Evolutionary conservation across 2,797 vertebrate genomes (phyloP).

Genomic region (Ctenopoma kingsleyae): DNA sequence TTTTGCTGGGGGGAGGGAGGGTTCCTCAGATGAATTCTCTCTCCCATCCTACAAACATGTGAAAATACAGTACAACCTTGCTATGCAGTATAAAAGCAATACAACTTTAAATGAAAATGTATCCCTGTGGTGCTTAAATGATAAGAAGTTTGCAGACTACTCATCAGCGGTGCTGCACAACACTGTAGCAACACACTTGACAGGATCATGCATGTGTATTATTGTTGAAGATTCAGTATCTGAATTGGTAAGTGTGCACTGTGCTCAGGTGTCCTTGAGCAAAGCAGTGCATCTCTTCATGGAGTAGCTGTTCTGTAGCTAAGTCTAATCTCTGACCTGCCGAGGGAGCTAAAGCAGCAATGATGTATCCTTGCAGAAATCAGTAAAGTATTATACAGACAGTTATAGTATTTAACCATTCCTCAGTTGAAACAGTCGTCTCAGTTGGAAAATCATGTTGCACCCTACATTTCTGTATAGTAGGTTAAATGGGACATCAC

Average conservation of each 20-base stretch:
- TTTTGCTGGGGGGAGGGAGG: constrained; percentile 35
- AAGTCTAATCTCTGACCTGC: constrained; percentile 24
- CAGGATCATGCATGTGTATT: neutral
- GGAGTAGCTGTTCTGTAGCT: neutral
- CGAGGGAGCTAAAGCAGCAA: constrained; percentile 11
- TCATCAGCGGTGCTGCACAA: neutral
- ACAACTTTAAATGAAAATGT: constrained; percentile 27
- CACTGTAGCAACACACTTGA: neutral
- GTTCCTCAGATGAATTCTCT: neutral
- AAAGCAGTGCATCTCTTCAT: constrained; percentile 1
- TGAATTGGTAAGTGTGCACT: constrained; percentile 1
- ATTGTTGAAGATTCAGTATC: constrained; percentile 1
- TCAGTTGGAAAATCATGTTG: neutral
- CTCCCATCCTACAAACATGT: constrained; percentile 33
- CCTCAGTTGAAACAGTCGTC: neutral
- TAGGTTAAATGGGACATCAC: neutral
- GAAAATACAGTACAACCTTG: constrained; percentile 33
- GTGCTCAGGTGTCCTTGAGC: constrained; percentile 18
- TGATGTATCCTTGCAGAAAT: neutral
- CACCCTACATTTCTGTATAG: neutral
- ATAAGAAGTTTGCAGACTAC: neutral
- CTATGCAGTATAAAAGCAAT: constrained; percentile 43
- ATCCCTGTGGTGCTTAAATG: constrained; percentile 22
- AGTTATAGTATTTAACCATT: constrained; percentile 12
- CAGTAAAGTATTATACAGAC: constrained; percentile 18